Conservation (phyloP, 2,888 invertebrate species). For the Geotrupes spiniger region DNA sequence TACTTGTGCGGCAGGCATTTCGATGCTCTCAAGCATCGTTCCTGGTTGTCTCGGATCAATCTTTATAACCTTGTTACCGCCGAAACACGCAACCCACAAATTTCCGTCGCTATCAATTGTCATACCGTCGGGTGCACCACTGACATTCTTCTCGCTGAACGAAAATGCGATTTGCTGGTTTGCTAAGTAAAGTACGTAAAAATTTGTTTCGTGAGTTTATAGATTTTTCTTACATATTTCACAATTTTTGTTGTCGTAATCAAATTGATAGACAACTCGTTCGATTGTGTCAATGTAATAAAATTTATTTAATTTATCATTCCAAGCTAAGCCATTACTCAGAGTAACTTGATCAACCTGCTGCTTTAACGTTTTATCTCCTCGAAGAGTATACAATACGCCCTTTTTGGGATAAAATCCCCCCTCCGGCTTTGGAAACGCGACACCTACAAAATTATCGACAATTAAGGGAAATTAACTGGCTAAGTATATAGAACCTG, state of each 20-base stretch:
- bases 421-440: no score
- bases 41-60: conserved; percentile 55
- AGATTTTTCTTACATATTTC: conserved; percentile 37
- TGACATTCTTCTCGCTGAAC: no score
- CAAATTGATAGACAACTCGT: conserved; percentile 63
- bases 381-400: conserved; percentile 15
- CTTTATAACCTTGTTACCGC: conserved; percentile 58
- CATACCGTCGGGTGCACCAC: conserved; percentile 71
- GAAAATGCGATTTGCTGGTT: no score
- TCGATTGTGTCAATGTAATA: conserved; percentile 74
- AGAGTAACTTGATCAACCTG: conserved; percentile 33
- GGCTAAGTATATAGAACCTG: conserved; percentile 52
- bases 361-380: conserved; percentile 23
- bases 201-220: no score
- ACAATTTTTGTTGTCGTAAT: conserved; percentile 58
- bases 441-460: not conserved
- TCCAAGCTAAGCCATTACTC: conserved; percentile 73
- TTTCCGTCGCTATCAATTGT: conserved; percentile 75
- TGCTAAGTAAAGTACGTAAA: no score
- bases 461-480: conserved; percentile 21
- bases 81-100: conserved; percentile 75
- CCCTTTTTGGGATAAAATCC: conserved; percentile 3
- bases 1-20: conserved; percentile 62
- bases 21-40: conserved; percentile 57
- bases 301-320: conserved; percentile 61